These are phyloP conservation scores for Aegotheles bennettii DNA, from an alignment of 2,113 vertebrate species.

Conservation along the genomic window DNA sequence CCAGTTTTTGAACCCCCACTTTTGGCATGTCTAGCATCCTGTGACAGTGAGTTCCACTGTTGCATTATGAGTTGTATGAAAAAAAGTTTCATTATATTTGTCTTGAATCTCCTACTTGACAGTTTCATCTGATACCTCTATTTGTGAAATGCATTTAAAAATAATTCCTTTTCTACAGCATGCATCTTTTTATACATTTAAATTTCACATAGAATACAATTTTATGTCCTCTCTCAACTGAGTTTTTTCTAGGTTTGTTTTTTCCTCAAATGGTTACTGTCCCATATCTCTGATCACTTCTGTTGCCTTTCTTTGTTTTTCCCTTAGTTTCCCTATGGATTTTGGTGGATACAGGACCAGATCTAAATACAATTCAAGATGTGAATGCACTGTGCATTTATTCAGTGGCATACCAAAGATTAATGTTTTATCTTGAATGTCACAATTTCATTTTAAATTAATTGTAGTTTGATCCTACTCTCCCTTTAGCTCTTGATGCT, in stretches of 20 bases:
- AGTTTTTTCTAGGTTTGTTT: not conserved
- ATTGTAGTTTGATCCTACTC: not conserved
- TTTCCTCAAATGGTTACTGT: not conserved
- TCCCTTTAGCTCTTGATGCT: not conserved
- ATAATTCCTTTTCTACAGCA: not conserved
- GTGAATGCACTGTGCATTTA: not conserved
- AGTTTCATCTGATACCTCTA: not conserved
- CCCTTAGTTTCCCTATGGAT: not conserved
- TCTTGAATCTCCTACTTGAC: not conserved
- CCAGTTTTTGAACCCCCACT: not conserved
- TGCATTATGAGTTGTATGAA: not conserved
- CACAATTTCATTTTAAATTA: not conserved
- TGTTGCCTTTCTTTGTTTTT: not conserved
- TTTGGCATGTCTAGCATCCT: not conserved
- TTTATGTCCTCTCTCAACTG: not conserved
- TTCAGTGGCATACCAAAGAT: not conserved
- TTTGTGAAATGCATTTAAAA: not conserved
- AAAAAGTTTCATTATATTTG: not conserved
- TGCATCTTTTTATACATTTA: fast-evolving
- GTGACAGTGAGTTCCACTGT: not conserved
- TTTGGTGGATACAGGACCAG: not conserved
- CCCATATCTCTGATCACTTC: not conserved
- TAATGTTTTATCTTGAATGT: not conserved
- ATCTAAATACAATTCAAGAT: not conserved
- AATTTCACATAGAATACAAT: not conserved